Evolutionary conservation across 2,888 invertebrate species (phyloP), one percentile per base, ranked within the genome.

Genomic region (Neoascia interrupta): DNA sequence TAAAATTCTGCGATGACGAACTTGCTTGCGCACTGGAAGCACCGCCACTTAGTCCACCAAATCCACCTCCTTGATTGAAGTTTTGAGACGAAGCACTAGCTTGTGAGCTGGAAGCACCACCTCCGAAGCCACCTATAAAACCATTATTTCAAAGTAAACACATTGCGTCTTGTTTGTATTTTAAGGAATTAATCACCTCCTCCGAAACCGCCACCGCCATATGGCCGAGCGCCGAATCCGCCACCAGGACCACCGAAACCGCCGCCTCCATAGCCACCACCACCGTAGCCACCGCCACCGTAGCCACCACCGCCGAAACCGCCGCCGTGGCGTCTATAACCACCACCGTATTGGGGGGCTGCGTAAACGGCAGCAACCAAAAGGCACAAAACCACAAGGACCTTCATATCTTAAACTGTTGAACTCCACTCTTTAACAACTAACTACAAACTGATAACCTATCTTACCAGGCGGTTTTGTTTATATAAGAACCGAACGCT

Each of bases 401-500:
- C 60, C 36, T 72, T 79, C 79, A 79, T 79, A 11, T 15, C 36
- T 43, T 5, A 15, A 21, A 21, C 21, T 43, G 43, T 16, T 10
- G 6, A 51, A 10, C 8, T 26, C 26, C 5, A 26, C 8, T 26
- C 26, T 4, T 26, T 8, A 8, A 26, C 26, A 26, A 26, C n/a
- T n/a, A n/a, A 47, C 19, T 54, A 47, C 37, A 10, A 47, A 79
- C 72, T 72, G 60, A 66, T 66, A 58, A 26, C 26, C 21, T 49
- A 31, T 36, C 58, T 31, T 31, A 39, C 45, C 41, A 21, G 2
- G 26, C 3, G 34, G 34, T 19, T 45, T 26, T 36, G 56, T 63
- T 75, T 76, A 58, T 76, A 76, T 76, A 70, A 76, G 70, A 70
- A 56, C 43, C 26, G 15, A 11, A 5, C 36, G 54, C 21, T 45